phyloP scores from a whole-genome alignment of 2,888 invertebrate species.

The Synanthedon tipuliformis region DNA sequence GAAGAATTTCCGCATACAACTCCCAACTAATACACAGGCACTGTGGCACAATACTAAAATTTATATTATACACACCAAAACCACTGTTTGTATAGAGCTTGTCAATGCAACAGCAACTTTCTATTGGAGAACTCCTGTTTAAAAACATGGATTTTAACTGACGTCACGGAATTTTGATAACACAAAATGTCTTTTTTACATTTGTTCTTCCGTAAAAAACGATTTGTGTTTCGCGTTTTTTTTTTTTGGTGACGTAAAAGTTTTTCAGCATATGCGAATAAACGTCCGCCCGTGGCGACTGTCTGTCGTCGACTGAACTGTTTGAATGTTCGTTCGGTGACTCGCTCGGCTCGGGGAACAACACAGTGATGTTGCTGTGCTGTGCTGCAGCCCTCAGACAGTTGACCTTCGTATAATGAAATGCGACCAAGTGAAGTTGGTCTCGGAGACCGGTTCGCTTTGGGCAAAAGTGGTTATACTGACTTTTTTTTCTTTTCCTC shows the following conservation, averaged over 20 bases:
- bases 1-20: constrained; percentile 30
- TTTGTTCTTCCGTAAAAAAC: constrained; percentile 22
- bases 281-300: constrained; percentile 20
- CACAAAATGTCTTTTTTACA: constrained; percentile 20
- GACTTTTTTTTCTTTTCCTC: constrained; percentile 22
- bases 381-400: constrained; percentile 11
- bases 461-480: constrained; percentile 51
- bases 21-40: constrained; percentile 29
- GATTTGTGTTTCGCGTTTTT: constrained; percentile 22
- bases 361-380: constrained; percentile 4
- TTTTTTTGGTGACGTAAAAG: constrained; percentile 34
- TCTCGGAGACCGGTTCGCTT: constrained; percentile 48
- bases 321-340: not conserved
- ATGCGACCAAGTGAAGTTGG: constrained; percentile 50
- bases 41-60: constrained; percentile 37
- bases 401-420: constrained; percentile 58
- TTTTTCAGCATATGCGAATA: constrained; percentile 18
- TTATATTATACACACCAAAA: constrained; percentile 22
- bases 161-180: constrained; percentile 5
- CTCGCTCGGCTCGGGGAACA: too few species aligned
- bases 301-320: constrained; percentile 32
- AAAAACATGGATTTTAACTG: constrained; percentile 1
- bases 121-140: constrained; percentile 23
- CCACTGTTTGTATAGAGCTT: constrained; percentile 28
- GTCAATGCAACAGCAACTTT: constrained; percentile 41